Evolutionary conservation across 2,888 invertebrate genomes (phyloP), one percentile per base, ranked within the genome.

Genomic region (Stramonita haemastoma): DNA sequence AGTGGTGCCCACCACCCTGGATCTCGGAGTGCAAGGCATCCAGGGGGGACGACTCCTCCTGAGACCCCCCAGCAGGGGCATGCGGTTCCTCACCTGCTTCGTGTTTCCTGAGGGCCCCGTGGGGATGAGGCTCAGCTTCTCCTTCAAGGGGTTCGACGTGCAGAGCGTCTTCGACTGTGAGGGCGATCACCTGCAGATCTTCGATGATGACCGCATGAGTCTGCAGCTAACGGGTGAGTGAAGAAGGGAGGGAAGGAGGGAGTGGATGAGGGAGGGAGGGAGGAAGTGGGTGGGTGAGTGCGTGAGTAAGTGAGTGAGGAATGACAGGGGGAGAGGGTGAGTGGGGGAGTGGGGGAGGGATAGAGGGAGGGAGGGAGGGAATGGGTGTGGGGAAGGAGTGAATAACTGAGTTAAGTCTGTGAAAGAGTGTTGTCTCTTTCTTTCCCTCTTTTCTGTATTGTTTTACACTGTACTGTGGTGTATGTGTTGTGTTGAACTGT

Each of bases 91-190:
- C 32, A 89, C 90, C 90, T 91, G 92, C 79, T 70, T 70, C 60
- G 84, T 92, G 81, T 73, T 77, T 70, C 87, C 91, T 73, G 89
- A 86, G 46, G 91, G 91, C 13, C 92, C 91, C 0, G 77, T 56
- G 26, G 88, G 90, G 73, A 88, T 84, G 34, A 57, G 90, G n/a
- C 85, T 92, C 32, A 89, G 88, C 85, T 90, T 91, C 87, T 89
- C 89, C 32, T 91, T 92, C 81, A 88, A 32, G 32, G 86, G n/a
- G 6, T 90, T 92, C 57, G 90, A 91, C 89, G 86, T 92, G 87
- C 88, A 90, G 66, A 89, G 90, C 1, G 90, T 90, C 22, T 88
- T 88, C 26, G 92, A 90, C n/a, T 92, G 92, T 81, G 77, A 89
- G 36, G 56, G 57, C 56, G 89, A 91, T 83, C 79, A 89, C 89